A percentile compares a stretch with the other conserved stretches of the same genome.
phyloP scores from a whole-genome alignment of 53 echinoderm and acorn worm genomes.

The Glandiceps talaboti region DNA sequence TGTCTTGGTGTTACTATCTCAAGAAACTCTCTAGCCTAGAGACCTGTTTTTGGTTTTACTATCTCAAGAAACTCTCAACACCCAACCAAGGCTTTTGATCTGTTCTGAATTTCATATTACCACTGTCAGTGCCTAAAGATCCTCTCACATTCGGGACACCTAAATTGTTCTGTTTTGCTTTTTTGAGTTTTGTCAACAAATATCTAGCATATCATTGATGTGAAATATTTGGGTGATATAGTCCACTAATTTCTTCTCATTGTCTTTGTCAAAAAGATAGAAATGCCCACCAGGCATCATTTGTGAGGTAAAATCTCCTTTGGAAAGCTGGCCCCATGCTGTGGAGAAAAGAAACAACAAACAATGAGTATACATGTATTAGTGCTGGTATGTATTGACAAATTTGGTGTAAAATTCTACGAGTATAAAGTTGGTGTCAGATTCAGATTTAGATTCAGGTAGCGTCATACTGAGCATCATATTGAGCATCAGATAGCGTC shows the following conservation, averaged over 20 bases:
- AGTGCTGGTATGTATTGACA: too few species aligned
- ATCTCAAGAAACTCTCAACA: too few species aligned
- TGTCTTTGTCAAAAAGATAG: constrained; percentile 23
- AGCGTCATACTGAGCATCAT: too few species aligned
- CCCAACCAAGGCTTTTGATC: too few species aligned
- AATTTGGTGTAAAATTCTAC: too few species aligned
- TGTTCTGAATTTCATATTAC: too few species aligned
- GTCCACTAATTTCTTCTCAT: background rate
- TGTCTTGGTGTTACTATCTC: too few species aligned
- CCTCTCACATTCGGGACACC: background rate
- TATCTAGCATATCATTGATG: background rate
- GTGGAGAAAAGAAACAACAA: background rate
- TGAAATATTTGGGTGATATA: background rate
- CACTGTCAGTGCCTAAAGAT: background rate
- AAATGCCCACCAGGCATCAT: constrained; percentile 58
- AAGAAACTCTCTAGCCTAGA: too few species aligned
- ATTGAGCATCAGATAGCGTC: too few species aligned
- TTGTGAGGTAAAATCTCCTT: constrained; percentile 20
- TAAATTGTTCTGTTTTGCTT: background rate
- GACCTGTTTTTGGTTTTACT: too few species aligned
- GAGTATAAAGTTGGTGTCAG: too few species aligned
- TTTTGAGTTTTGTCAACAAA: background rate
- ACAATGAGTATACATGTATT: background rate
- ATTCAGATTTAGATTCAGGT: too few species aligned
- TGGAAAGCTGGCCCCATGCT: constrained; percentile 46